A percentile compares a stretch with the other conserved stretches of the same genome.
These are phyloP conservation scores for Pedicia rivosa DNA, from an alignment of 2,888 invertebrate species.

Conservation along the genomic window DNA sequence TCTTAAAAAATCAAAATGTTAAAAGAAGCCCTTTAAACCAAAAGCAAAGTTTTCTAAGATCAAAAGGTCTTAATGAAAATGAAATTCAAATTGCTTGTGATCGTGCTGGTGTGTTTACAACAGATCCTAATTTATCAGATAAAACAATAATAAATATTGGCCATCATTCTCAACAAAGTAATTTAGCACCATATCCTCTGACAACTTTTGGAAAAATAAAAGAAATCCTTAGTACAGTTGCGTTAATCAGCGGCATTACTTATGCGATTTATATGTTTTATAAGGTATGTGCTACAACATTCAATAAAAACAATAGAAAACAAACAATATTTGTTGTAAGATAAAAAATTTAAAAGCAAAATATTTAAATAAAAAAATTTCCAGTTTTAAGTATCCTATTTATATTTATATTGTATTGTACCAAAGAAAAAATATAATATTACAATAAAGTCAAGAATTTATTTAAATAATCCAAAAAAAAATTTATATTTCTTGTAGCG, in stretches of 20 bases:
- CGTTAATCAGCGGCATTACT: constrained; percentile 59
- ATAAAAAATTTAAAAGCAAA: neutral
- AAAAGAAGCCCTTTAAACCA: constrained; percentile 56
- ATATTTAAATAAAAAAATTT: too few species aligned
- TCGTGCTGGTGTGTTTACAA: constrained; percentile 34
- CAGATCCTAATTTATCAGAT: constrained; percentile 23
- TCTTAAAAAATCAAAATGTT: constrained; percentile 74
- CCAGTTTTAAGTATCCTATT: too few species aligned
- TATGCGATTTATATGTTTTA: constrained; percentile 70
- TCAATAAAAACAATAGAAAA: too few species aligned
- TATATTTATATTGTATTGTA: too few species aligned
- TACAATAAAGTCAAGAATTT: too few species aligned
- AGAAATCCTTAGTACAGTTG: constrained; percentile 53
- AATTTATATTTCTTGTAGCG: constrained; percentile 36
- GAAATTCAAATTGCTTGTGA: constrained; percentile 63
- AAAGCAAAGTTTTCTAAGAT: constrained; percentile 60
- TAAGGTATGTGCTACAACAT: too few species aligned
- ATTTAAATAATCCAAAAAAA: too few species aligned
- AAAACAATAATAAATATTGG: constrained; percentile 28
- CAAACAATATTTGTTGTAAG: constrained; percentile 7
- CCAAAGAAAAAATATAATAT: too few species aligned
- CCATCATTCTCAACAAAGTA: constrained; percentile 14
- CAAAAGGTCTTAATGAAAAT: constrained; percentile 58
- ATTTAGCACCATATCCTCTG: constrained; percentile 18
- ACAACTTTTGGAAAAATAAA: constrained; percentile 37